A percentile compares a stretch with the other conserved stretches of the same genome.
Evolutionary conservation across 2,888 invertebrate species (phyloP).

Genomic region (Gonocerus acuteangulatus): DNA sequence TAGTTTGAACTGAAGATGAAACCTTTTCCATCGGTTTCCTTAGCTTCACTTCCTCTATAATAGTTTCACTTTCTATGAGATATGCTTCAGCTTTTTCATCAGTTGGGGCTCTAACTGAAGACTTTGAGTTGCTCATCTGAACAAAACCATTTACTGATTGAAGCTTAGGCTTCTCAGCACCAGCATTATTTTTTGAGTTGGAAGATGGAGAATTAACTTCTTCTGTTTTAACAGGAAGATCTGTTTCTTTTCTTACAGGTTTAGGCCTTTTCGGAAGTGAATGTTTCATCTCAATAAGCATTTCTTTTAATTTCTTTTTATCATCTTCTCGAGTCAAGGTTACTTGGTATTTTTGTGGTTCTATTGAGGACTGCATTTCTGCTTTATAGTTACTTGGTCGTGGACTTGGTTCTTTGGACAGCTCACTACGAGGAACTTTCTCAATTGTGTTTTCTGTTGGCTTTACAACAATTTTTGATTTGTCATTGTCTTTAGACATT

Average conservation of each 20-base stretch:
- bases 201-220: background rate
- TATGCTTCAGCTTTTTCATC: slow-evolving; percentile 42
- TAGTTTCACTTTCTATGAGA: slow-evolving; percentile 44
- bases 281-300: slow-evolving; percentile 70
- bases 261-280: slow-evolving; percentile 54
- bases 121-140: background rate
- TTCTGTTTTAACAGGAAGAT: background rate
- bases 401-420: no score
- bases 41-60: slow-evolving; percentile 47
- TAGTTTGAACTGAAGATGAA: slow-evolving; percentile 53
- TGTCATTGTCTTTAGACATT: background rate
- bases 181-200: no score
- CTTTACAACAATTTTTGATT: background rate
- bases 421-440: background rate
- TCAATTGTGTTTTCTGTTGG: background rate
- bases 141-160: background rate
- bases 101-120: background rate
- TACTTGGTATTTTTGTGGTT: background rate
- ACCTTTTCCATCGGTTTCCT: slow-evolving; percentile 45
- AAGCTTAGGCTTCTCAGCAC: background rate
- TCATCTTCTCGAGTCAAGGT: slow-evolving; percentile 17
- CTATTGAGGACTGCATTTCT: background rate
- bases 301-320: slow-evolving; percentile 51
- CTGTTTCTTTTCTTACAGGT: slow-evolving; percentile 21
- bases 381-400: background rate